Evolutionary conservation across 2,113 vertebrate species (phyloP), one percentile per base, ranked within the genome.

Genomic region (Aplodontia rufa): DNA sequence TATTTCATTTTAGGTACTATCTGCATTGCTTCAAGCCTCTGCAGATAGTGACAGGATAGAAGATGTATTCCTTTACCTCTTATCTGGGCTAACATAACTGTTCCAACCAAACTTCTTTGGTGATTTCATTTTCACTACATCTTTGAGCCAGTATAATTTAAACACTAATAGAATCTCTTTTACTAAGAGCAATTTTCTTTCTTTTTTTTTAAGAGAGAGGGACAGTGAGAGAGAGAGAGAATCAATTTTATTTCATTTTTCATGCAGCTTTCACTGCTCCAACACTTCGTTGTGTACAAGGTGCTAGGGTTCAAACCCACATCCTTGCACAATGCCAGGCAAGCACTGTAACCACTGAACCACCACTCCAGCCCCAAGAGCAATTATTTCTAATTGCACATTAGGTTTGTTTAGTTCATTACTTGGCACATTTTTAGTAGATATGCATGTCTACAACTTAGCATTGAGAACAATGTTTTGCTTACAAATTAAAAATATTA

Each of bases 31-130:
- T 24, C 87, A 88, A 58, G 45, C 47, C 64, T 87, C 71, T 83
- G n/a, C 53, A 87, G 28, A 83, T 22, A 95, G 71, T 78, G 82
- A 91, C 0, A 93, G 78, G 80, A n/a, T 5, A 95, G 37, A 78
- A 17, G 4, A 78, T 58, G 6, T 68, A 17, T 40, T 87, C 49
- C 55, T 66, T 85, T 60, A 79, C 94, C 86, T 84, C 17, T 87
- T 93, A 76, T 32, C 66, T 76, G 40, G 30, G 81, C 94, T 93
- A 88, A 95, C 68, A 97, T 96, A 55, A 45, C n/a, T 96, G 68
- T 40, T 96, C 66, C 10, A 1, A 94, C 96, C 28, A 80, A 5
- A 93, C 81, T 58, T 94, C 22, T 90, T 62, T 42, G 66, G 32
- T 94, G 14, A 96, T 55, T 80, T 92, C 55, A 84, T 87, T 97